Base-by-base conservation (phyloP, 2,113 vertebrate genomes). In the Microtus pennsylvanicus region DNA sequence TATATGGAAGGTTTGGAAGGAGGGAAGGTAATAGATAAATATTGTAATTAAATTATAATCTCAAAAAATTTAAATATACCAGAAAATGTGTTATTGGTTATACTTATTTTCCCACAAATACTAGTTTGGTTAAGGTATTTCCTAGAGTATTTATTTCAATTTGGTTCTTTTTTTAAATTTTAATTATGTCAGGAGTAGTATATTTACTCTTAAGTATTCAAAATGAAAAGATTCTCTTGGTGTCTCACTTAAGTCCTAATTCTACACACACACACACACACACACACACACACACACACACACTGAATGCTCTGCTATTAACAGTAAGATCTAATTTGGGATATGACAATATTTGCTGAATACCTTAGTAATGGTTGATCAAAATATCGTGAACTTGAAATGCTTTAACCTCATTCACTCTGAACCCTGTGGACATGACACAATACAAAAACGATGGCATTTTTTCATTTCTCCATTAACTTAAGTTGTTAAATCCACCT, bases 401-500 rank as follows among this genome's bases (percentile, higher is more conserved):
- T 88, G 65, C 83, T 93, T 95, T 93, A 38, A 58, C 50, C 80
- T 90, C 50, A 94, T 93, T 93, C 96, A 81, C 67, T 81, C 91
- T 95, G 38, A 96, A 88, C 21, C 42, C 72, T 95, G 14, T 81
- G 72, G 83, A 38, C 50, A 95, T 87, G 94, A 63, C 65, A 95
- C 24, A 77, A 76, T 72, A 94, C 1, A 96, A 35, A 77, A 74
- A 96, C 74, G n/a, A 42, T 81, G 83, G 8, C 22, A 38, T 30
- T 78, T 92, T 94, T 80, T 55, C 50, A 94, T 96, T 92, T 92
- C 50, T 95, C 45, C 90, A 87, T 93, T 96, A 96, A 94, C 76
- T 93, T 95, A 61, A 63, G 77, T 97, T 95, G 70, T 81, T 96
- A 97, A 98, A 87, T 24, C 92, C 82, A 72, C 87, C 91, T 95